Base-by-base conservation (phyloP, 2,113 vertebrate genomes). In the Sapayoa aenigma region DNA sequence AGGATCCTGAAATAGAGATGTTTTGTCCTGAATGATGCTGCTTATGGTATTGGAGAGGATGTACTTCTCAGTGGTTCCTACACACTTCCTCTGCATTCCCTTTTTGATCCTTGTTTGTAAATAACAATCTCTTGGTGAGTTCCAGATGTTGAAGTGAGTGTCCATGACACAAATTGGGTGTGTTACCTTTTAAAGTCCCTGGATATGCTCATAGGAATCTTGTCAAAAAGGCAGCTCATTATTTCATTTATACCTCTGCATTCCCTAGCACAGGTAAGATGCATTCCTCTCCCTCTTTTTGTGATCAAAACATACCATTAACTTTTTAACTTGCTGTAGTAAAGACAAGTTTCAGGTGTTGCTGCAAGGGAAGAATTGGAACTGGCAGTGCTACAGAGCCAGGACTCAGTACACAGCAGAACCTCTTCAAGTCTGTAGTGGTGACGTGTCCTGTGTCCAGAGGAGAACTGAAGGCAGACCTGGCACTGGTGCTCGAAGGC, bases 21-120 rank as follows among this genome's bases (percentile, higher is more conserved):
- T 11, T 5, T 59, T 21, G 4, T 47, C 19, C 58, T 58, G 77
- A 74, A 21, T 55, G 33, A 33, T 31, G 27, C 63, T n/a, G 47
- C n/a, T 68, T 10, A 1, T 1, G 4, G 21, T 7, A 1, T 33
- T 87, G 3, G 5, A 23, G 52, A 39, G 31, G 37, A 19, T n/a
- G 33, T 31, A 6, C 53, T 62, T 35, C 46, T 59, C 23, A 3
- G 28, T 17, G 12, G 17, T 39, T 88, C 53, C 28, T 59, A 1
- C 24, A 10, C 6, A 11, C 35, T 33, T 84, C 19, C 30, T 76
- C 20, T 68, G 15, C 4, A 0, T 67, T 93, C 28, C 59, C 15
- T 76, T 91, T 87, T 39, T 12, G 7, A 19, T 84, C 35, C 25
- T 52, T 49, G 30, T 91, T 86, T 74, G 59, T 80, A 83, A 80